phyloP scores from a whole-genome alignment of 2,888 invertebrate species.

The Scaptomyza polygonia region DNA sequence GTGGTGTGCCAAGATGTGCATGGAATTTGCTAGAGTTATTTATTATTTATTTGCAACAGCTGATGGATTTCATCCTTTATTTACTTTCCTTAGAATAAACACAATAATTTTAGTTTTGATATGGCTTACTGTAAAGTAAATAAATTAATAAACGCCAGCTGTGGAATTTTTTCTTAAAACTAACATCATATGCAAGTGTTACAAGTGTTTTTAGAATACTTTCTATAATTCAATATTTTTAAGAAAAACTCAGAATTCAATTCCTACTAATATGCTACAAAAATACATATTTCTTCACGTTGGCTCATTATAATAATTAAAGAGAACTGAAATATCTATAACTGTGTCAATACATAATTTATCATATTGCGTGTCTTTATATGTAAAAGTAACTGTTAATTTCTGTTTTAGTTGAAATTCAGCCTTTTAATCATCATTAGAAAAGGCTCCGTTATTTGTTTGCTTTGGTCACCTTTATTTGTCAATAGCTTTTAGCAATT shows the following conservation, averaged over 20 bases:
- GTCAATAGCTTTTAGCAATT: slow-evolving; percentile 1
- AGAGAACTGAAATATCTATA: neutral
- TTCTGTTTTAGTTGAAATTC: neutral
- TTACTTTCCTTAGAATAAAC: neutral
- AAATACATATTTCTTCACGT: no score
- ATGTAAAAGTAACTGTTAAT: neutral
- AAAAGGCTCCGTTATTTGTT: neutral
- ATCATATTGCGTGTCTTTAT: neutral
- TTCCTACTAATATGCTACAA: neutral
- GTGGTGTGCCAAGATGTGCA: slow-evolving; percentile 10
- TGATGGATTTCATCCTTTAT: slow-evolving; percentile 24
- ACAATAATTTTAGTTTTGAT: no score
- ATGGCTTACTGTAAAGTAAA: neutral
- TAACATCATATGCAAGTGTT: neutral
- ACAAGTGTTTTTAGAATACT: neutral
- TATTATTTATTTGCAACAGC: neutral
- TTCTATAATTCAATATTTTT: neutral
- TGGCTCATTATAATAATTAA: slow-evolving; percentile 23
- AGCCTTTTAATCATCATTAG: slow-evolving; percentile 4
- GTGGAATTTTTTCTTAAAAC: neutral
- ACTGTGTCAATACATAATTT: neutral
- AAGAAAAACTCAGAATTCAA: neutral
- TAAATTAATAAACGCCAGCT: neutral
- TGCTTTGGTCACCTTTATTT: neutral
- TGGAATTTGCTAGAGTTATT: slow-evolving; percentile 29